Evolutionary conservation across 2,888 invertebrate species (phyloP), one percentile per base, ranked within the genome.

Genomic region (Eilema depressum): DNA sequence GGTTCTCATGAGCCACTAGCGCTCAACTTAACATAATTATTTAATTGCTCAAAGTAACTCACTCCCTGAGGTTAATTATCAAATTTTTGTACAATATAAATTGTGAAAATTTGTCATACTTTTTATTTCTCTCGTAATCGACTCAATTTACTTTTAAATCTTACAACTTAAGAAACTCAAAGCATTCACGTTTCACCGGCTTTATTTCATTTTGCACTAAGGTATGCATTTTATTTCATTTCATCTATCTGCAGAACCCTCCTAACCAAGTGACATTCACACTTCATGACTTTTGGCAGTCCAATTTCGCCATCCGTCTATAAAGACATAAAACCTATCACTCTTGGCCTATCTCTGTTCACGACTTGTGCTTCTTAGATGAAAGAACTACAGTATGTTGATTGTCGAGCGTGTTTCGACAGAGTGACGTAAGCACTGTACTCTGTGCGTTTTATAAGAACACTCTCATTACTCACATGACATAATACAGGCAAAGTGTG

Each of bases 381-480:
- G 60, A 47, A 47, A 47, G 61, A 62, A n/a, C 30, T 25, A 11
- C 37, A n/a, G 57, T 37, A 56, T 63, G 12, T n/a, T n/a, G n/a
- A n/a, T n/a, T n/a, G n/a, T 25, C 23, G 59, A 20, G 23, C 12
- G 12, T 23, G 80, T 84, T 84, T 81, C 79, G 69, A 63, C 67
- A 72, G 59, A 47, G 69, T 85, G 83, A 86, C 74, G 87, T 80
- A 84, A 85, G 74, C 61, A 70, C 75, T 79, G 79, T 80, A 82
- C 62, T 47, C 25, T 60, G 78, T 79, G 25, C 60, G 56, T 65
- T 74, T 77, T 83, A 79, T 83, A 76, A 73, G 74, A 75, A 80
- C 83, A 81, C 75, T 80, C 80, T 83, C 80, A 79, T 85, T 85
- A 83, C 82, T 70, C 71, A 74, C 64, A 79, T 85, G 85, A 85